These are phyloP conservation scores for Ophion obscuratus DNA, from an alignment of 2,888 invertebrate genomes.

Conservation along the genomic window DNA sequence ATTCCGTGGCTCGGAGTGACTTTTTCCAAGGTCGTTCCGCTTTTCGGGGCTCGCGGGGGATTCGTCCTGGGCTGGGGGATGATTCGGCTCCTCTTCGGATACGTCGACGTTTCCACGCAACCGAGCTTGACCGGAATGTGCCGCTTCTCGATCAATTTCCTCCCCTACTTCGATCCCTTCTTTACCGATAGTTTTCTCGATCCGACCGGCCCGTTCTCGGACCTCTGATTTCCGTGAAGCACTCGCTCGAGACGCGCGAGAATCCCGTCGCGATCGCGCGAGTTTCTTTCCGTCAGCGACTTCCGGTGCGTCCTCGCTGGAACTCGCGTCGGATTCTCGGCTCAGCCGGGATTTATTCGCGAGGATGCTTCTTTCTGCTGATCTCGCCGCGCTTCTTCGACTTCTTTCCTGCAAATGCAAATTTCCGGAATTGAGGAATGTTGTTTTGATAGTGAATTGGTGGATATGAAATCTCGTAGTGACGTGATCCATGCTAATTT, in stretches of 20 bases:
- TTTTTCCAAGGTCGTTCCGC: not conserved
- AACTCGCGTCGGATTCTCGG: not conserved
- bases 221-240: not conserved
- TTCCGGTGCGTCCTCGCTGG: not conserved
- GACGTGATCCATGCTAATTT: no score
- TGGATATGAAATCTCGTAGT: no score
- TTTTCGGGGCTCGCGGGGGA: not conserved
- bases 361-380: not conserved
- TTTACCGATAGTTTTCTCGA: no score
- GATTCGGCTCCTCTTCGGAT: not conserved
- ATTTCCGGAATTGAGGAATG: not conserved
- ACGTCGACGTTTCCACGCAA: not conserved
- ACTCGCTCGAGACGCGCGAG: conserved; percentile 6
- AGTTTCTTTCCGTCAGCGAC: not conserved
- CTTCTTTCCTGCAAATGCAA: not conserved
- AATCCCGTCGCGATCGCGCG: not conserved
- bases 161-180: not conserved
- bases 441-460: no score
- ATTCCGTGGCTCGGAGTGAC: not conserved
- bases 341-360: not conserved
- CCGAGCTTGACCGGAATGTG: not conserved
- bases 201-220: not conserved
- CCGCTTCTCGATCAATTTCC: not conserved
- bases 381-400: not conserved
- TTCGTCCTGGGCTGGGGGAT: not conserved